Conservation (phyloP, 2,888 invertebrate genomes). For the Cryptocephalus primarius region DNA sequence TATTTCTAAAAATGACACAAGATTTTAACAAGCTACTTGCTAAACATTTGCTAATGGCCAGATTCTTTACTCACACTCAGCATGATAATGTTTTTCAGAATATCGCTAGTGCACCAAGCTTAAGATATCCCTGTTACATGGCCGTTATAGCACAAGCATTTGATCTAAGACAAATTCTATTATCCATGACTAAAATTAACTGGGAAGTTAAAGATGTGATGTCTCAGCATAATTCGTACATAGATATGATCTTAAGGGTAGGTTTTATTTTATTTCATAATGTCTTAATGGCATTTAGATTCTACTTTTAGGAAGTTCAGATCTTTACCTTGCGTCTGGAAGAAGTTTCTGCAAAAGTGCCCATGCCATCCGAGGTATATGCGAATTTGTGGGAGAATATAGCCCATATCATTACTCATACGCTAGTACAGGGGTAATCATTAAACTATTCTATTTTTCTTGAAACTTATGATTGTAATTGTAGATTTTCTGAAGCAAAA, state of each 20-base stretch:
- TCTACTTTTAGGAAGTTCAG: slow-evolving; percentile 50
- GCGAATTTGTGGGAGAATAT: slow-evolving; percentile 78
- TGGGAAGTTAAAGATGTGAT: slow-evolving; percentile 95
- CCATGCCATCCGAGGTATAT: slow-evolving; percentile 58
- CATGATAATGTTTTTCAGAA: slow-evolving; percentile 39
- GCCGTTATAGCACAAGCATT: slow-evolving; percentile 72
- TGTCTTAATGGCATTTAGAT: not conserved
- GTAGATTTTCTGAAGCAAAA: slow-evolving; percentile 72
- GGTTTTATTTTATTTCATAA: slow-evolving; percentile 13
- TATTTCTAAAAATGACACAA: too few species aligned
- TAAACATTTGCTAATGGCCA: too few species aligned
- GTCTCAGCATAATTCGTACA: slow-evolving; percentile 86
- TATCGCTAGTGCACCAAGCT: slow-evolving; percentile 57
- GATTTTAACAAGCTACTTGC: too few species aligned
- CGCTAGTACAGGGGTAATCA: slow-evolving; percentile 81
- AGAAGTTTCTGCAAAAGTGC: slow-evolving; percentile 57
- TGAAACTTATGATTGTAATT: too few species aligned
- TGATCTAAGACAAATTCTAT: slow-evolving; percentile 62
- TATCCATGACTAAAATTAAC: slow-evolving; percentile 84
- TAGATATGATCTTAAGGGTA: slow-evolving; percentile 62
- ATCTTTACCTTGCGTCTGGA: slow-evolving; percentile 68
- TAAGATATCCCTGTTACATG: slow-evolving; percentile 79
- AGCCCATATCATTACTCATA: slow-evolving; percentile 73
- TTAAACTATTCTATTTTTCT: not conserved
- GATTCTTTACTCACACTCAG: too few species aligned